Conservation (phyloP, 2,113 vertebrate genomes). For the Otolemur garnettii region DNA sequence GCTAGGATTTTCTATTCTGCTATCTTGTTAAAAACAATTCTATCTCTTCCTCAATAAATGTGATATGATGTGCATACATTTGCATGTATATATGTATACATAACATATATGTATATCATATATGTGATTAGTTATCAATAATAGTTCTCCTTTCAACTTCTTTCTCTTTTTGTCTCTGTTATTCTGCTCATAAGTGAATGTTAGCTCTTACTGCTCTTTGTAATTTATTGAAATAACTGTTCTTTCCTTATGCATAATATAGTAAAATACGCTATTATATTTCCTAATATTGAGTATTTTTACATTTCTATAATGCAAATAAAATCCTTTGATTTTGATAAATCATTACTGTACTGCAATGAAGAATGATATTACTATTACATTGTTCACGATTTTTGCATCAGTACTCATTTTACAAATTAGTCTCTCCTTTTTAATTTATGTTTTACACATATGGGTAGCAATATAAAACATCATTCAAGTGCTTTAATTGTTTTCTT, state of each 20-base stretch:
- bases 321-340: background rate
- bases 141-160: background rate
- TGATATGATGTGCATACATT: background rate
- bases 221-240: background rate
- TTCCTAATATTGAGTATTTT: background rate
- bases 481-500: background rate
- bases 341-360: background rate
- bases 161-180: background rate
- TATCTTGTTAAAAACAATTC: constrained; percentile 8
- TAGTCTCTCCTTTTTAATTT: background rate
- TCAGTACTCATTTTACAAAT: constrained; percentile 3
- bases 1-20: background rate
- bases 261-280: background rate
- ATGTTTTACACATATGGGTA: background rate
- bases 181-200: background rate
- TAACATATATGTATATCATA: background rate
- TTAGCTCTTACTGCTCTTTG: background rate
- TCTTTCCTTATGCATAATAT: background rate
- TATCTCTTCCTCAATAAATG: background rate
- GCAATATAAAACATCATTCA: background rate
- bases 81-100: background rate
- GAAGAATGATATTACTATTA: constrained; percentile 5
- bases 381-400: background rate
- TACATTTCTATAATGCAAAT: background rate
- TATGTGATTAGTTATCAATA: background rate